Evolutionary conservation across 2,888 invertebrate species (phyloP), one percentile per base, ranked within the genome.

Genomic region (Beris morrisii): DNA sequence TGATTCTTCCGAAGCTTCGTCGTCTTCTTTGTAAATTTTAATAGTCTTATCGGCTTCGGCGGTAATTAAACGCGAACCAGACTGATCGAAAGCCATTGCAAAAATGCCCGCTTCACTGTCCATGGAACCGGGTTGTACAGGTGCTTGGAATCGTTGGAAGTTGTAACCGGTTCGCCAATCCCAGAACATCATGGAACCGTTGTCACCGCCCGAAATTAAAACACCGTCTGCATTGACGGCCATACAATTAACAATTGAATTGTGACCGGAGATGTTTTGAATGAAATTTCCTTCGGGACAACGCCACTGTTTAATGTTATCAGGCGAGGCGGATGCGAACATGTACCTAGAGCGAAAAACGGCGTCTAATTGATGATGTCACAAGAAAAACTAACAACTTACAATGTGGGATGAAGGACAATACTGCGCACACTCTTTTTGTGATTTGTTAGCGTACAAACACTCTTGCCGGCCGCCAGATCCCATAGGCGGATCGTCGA

Each of bases 121-220:
- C 90, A 99, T 98, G 0, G 98, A 98, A 12, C 99, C 99, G 0
- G 98, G 97, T 78, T 99, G 99, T 0, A 95, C 96, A 3, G 94
- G 92, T 4, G 97, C 89, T 83, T 92, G 92, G 69, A 92, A 82
- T 67, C 93, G 84, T 82, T 99, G 99, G 83, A 98, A 99, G 82
- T 99, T 99, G 77, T 98, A 98, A 0, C 98, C 99, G 0, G 97
- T 97, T 74, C 94, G 86, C 98, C 98, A 99, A 79, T 99, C 99
- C 98, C 98, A 99, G 75, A 94, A 91, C 79, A 93, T 90, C 85
- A 99, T 86, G 0, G 97, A 95, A 1, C 99, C 99, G 78, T 99
- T 99, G 78, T 99, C 98, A 28, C 95, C 98, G 4, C 97, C 99
- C 5, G 97, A 98, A 3, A 98, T 97, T 4, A 99, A 82, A 11